These are phyloP conservation scores for Porites evermanni DNA, from an alignment of 92 coral and sea anemone species.

Conservation along the genomic window DNA sequence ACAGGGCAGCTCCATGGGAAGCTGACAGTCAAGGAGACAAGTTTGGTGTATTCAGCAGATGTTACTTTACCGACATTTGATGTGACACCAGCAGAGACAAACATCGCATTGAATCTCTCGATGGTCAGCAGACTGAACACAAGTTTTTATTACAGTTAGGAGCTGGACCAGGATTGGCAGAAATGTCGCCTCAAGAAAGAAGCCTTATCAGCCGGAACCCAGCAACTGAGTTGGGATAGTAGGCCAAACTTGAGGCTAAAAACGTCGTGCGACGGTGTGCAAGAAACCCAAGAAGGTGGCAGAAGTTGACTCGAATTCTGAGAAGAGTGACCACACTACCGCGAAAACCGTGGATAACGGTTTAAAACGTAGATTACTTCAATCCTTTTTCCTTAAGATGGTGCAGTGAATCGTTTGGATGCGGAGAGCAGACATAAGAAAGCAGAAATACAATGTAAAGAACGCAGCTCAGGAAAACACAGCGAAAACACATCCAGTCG, in stretches of 20 bases:
- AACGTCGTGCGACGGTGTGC: constrained; percentile 24
- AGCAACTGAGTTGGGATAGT: constrained; percentile 21
- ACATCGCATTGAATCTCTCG: too few species aligned
- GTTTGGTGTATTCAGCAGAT: constrained; percentile 7
- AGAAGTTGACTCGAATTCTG: constrained; percentile 12
- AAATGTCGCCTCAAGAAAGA: constrained; percentile 30
- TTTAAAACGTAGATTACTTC: constrained; percentile 14
- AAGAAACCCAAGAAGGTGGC: constrained; percentile 22
- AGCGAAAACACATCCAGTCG: background rate
- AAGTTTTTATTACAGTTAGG: background rate
- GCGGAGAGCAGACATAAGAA: background rate
- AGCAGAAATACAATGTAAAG: background rate
- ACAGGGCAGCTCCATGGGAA: constrained; percentile 2
- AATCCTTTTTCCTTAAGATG: constrained; percentile 6
- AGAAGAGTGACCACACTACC: constrained; percentile 25
- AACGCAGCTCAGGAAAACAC: background rate
- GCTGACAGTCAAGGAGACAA: constrained; percentile 14
- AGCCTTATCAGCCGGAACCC: constrained; percentile 13
- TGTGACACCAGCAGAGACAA: too few species aligned
- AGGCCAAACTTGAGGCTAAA: constrained; percentile 21
- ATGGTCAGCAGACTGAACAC: too few species aligned
- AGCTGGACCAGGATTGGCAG: constrained; percentile 24
- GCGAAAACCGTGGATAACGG: constrained; percentile 11
- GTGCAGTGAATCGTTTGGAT: constrained; percentile 3
- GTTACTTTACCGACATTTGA: background rate